Conservation (phyloP, 23 tunicate genomes). For the Trididemnum clinides region DNA sequence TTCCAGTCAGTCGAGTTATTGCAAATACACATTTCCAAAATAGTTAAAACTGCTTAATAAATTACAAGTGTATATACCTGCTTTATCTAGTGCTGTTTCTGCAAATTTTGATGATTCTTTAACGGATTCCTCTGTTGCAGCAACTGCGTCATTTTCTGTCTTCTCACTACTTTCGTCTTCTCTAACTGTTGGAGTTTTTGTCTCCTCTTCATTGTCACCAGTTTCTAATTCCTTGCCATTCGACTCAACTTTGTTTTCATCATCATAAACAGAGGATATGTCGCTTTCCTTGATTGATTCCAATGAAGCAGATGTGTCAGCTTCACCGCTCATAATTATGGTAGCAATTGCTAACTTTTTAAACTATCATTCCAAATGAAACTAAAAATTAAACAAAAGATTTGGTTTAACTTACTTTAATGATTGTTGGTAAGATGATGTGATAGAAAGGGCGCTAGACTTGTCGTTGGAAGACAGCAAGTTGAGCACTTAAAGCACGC, state of each 20-base stretch:
- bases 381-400: no score
- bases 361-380: no score
- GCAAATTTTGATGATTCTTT: background rate
- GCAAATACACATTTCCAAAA: no score
- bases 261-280: background rate
- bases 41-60: no score
- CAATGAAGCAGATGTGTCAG: background rate
- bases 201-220: background rate
- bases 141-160: background rate
- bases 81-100: no score
- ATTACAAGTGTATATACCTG: no score
- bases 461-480: no score
- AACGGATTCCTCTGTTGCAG: background rate
- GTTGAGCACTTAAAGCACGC: no score
- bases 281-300: slow-evolving; percentile 18
- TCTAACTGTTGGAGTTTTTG: background rate
- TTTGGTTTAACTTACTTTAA: no score
- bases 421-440: no score
- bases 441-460: no score
- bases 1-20: no score
- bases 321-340: slow-evolving; percentile 8
- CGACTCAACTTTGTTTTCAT: background rate
- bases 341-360: background rate
- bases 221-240: background rate
- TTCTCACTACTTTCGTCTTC: background rate